These are phyloP conservation scores for Heliconius charithonia DNA, from an alignment of 2,888 invertebrate genomes.

Conservation along the genomic window DNA sequence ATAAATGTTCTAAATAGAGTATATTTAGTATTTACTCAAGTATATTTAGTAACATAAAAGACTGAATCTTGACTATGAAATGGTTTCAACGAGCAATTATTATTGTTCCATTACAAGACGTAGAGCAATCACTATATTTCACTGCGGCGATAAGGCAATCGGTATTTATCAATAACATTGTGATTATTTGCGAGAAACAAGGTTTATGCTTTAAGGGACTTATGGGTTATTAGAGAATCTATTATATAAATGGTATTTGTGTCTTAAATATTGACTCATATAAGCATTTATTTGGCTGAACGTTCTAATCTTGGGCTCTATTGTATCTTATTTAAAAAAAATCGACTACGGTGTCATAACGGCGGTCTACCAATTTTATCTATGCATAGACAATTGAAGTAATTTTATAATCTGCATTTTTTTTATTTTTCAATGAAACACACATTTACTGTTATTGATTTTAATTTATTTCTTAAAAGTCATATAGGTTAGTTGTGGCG, in stretches of 20 bases:
- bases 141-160: constrained; percentile 12
- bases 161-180: constrained; percentile 35
- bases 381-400: too few relatives aligned
- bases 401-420: too few relatives aligned
- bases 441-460: too few relatives aligned
- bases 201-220: constrained; percentile 9
- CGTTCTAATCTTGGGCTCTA: too few relatives aligned
- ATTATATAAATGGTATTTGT: not conserved
- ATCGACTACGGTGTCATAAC: too few relatives aligned
- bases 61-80: constrained; percentile 40
- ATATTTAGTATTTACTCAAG: too few relatives aligned
- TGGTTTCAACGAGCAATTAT: constrained; percentile 42
- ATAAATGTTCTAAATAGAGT: not conserved
- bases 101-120: constrained; percentile 39
- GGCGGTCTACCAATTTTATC: too few relatives aligned
- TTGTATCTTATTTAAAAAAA: too few relatives aligned
- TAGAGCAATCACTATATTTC: constrained; percentile 35
- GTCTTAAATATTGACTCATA: not conserved
- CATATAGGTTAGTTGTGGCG: too few relatives aligned
- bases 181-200: constrained; percentile 28
- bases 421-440: too few relatives aligned
- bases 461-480: too few relatives aligned
- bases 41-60: constrained; percentile 12
- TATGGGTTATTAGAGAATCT: constrained; percentile 12
- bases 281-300: not conserved